Conservation (phyloP, 2,888 invertebrate genomes). For the Microplitis deprimator region DNA sequence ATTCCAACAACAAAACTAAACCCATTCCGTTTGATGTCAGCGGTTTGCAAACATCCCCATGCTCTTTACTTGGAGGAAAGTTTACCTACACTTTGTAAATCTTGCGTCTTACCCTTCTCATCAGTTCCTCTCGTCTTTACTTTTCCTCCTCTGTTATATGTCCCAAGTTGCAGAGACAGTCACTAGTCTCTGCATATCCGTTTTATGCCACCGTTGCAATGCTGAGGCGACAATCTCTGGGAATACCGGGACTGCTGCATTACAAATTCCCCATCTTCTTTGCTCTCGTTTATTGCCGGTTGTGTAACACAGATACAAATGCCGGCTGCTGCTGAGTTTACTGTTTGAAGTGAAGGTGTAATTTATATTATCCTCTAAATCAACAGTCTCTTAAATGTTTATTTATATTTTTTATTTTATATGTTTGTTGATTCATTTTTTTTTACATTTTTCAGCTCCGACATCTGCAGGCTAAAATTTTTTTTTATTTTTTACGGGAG, state of each 20-base stretch:
- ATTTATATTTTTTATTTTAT: background rate
- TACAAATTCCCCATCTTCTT: no score
- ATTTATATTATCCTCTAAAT: background rate
- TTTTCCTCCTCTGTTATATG: background rate
- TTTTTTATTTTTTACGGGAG: no score
- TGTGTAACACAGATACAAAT: background rate
- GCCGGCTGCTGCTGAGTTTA: background rate
- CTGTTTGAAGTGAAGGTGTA: background rate
- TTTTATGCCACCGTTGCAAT: no score
- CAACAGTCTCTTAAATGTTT: background rate
- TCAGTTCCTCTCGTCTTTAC: background rate
- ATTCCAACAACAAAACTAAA: constrained; percentile 39
- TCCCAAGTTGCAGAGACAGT: no score
- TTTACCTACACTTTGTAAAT: constrained; percentile 1
- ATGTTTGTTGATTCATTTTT: no score
- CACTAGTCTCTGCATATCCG: no score
- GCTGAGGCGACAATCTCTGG: no score
- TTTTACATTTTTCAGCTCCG: no score
- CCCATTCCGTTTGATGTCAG: constrained; percentile 60
- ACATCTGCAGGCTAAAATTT: no score
- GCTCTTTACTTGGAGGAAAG: constrained; percentile 5
- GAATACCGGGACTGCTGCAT: no score
- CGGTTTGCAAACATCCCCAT: constrained; percentile 58
- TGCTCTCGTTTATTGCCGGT: no score
- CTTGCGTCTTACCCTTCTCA: background rate